Conservation (phyloP, 2,888 invertebrate genomes). For the Hermaeophaga mercurialis region DNA sequence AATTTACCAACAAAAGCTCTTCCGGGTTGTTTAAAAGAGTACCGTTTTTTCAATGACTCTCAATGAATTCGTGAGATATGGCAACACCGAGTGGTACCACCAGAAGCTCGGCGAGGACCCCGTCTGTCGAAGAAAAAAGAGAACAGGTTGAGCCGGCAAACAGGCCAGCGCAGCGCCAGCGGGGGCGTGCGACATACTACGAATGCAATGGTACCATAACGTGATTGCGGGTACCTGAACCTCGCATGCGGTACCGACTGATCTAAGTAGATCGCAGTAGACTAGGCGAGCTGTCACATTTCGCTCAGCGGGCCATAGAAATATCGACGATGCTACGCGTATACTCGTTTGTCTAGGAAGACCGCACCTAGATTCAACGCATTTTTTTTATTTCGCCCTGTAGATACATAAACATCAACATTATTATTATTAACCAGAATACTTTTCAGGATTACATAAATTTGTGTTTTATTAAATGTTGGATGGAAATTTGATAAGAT, state of each 20-base stretch:
- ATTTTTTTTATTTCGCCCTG: background rate
- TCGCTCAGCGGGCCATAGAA: constrained; percentile 14
- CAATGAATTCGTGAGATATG: no score
- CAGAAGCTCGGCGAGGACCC: no score
- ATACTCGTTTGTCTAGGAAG: constrained; percentile 5
- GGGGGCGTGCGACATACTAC: background rate
- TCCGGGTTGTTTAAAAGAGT: no score
- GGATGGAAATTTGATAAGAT: no score
- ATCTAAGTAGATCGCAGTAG: constrained; percentile 8
- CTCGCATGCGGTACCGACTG: constrained; percentile 12
- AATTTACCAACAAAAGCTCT: no score
- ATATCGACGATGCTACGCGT: constrained; percentile 14
- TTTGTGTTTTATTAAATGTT: no score
- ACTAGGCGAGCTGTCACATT: constrained; percentile 23
- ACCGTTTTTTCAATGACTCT: no score
- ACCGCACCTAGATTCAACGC: background rate
- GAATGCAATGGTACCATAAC: background rate
- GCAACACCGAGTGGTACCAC: no score
- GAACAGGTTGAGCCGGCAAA: background rate
- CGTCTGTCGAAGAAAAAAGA: no score
- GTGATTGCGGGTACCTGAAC: constrained; percentile 1
- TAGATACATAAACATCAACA: no score
- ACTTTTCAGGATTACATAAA: no score
- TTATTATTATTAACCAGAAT: no score
- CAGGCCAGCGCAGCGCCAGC: constrained; percentile 1